A percentile compares a stretch with the other conserved stretches of the same genome.
These are phyloP conservation scores for Ectemnius continuus DNA, from an alignment of 2,888 invertebrate species.

Conservation along the genomic window DNA sequence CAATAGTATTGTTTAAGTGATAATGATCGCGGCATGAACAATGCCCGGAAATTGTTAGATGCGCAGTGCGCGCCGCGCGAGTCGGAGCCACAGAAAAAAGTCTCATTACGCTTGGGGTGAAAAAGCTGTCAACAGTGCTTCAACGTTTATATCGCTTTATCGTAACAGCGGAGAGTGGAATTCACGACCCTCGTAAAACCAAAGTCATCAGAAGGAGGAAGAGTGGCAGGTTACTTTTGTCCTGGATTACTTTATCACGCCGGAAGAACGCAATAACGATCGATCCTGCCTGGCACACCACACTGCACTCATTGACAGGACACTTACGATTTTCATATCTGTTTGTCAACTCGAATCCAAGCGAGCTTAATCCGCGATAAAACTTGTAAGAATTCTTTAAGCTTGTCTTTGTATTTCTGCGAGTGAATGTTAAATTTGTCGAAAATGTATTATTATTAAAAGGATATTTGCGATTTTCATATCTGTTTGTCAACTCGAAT, in stretches of 20 bases:
- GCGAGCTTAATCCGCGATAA: too few relatives aligned
- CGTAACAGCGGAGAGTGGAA: conserved; percentile 17
- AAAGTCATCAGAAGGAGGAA: conserved; percentile 55
- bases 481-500: too few relatives aligned
- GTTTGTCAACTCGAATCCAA: too few relatives aligned
- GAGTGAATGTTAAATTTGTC: too few relatives aligned
- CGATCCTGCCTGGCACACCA: conserved; percentile 19
- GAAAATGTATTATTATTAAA: too few relatives aligned
- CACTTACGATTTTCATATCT: too few relatives aligned
- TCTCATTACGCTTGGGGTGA: conserved; percentile 21
- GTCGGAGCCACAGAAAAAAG: neutral
- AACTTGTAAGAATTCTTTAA: too few relatives aligned
- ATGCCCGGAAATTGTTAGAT: neutral
- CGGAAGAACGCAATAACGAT: conserved; percentile 43
- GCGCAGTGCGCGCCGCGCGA: neutral
- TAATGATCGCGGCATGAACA: neutral
- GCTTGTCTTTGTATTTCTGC: too few relatives aligned
- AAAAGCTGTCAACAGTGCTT: conserved; percentile 44
- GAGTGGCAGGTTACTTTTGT: conserved; percentile 46
- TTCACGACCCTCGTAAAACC: conserved; percentile 59
- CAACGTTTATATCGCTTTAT: conserved; percentile 42
- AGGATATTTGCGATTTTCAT: too few relatives aligned
- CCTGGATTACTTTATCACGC: conserved; percentile 48
- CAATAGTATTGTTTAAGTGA: too few relatives aligned
- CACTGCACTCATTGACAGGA: conserved; percentile 26